Percentiles rank a stretch among this genome's conserved stretches.
Conservation (phyloP, 2,113 vertebrate genomes). For the Laticauda laticaudata region DNA sequence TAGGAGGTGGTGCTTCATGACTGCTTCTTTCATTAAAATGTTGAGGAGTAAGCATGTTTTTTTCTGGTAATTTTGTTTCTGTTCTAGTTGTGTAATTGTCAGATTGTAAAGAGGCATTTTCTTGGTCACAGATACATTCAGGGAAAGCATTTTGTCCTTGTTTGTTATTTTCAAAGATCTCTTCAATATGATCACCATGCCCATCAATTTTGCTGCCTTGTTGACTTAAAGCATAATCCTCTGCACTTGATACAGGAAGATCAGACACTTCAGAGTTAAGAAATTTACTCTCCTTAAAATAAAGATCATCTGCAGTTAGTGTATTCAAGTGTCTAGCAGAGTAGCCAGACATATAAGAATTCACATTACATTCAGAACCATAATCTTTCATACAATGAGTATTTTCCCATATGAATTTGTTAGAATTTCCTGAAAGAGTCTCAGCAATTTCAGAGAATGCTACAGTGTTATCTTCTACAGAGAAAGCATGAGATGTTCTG, state of each 20-base stretch:
- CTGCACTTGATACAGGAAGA: slow-evolving; percentile 19
- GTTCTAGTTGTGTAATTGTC: slow-evolving; percentile 7
- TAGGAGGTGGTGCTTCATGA: slow-evolving; percentile 13
- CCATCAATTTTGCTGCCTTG: slow-evolving; percentile 24
- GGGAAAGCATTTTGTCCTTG: not conserved
- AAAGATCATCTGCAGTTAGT: not conserved
- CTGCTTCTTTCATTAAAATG: slow-evolving; percentile 17
- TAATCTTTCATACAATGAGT: not conserved
- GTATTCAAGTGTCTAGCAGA: slow-evolving; percentile 16
- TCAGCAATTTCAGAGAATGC: not conserved
- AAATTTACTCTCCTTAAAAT: slow-evolving; percentile 36
- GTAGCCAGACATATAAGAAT: not conserved
- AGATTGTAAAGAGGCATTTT: not conserved
- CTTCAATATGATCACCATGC: slow-evolving; percentile 23
- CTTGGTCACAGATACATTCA: slow-evolving; percentile 9
- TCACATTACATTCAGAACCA: slow-evolving; percentile 13
- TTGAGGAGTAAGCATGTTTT: not conserved
- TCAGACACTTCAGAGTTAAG: slow-evolving; percentile 32
- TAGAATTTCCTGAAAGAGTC: slow-evolving; percentile 10
- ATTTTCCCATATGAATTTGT: slow-evolving; percentile 29
- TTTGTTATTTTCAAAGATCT: slow-evolving; percentile 24
- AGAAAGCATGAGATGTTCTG: not conserved
- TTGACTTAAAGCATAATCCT: slow-evolving; percentile 21
- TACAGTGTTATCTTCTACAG: not conserved
- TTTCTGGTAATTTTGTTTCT: not conserved